Evolutionary conservation across 2,888 invertebrate species (phyloP).

Genomic region (Philereme transversata): DNA sequence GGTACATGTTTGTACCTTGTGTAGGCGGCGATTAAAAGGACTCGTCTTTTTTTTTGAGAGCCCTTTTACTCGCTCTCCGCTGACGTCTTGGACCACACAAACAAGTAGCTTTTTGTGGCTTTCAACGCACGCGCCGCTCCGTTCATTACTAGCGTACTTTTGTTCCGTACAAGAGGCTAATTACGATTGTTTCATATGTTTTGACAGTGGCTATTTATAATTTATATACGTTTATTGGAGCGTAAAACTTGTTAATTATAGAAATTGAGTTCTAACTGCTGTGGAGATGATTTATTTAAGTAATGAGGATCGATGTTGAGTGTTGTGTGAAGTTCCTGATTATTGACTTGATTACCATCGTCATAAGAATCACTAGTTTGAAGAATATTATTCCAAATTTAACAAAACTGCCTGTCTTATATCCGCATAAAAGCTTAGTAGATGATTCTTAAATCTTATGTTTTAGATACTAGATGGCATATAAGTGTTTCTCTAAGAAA

Average conservation of each 20-base stretch:
- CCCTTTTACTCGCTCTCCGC: constrained; percentile 31
- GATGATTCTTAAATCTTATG: too few species aligned
- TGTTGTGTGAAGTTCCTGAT: background rate
- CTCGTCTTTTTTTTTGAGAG: background rate
- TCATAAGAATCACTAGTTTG: too few species aligned
- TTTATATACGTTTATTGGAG: constrained; percentile 62
- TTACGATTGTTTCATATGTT: constrained; percentile 79
- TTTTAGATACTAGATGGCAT: too few species aligned
- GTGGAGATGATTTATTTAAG: constrained; percentile 15
- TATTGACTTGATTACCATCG: too few species aligned
- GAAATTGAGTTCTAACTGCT: constrained; percentile 36
- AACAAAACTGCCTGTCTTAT: too few species aligned
- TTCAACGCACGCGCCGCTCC: constrained; percentile 70
- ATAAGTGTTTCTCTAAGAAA: too few species aligned
- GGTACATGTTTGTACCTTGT: too few species aligned
- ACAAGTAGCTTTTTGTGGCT: constrained; percentile 72
- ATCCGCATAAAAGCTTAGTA: too few species aligned
- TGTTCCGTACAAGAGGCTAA: constrained; percentile 78
- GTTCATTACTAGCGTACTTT: constrained; percentile 67
- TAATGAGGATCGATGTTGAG: background rate
- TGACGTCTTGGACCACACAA: constrained; percentile 53
- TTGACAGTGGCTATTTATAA: constrained; percentile 81
- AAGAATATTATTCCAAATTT: too few species aligned
- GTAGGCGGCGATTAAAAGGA: too few species aligned
- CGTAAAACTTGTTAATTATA: constrained; percentile 56